Percentiles rank a stretch among this genome's conserved stretches.
These are phyloP conservation scores for Chrysoperla carnea DNA, from an alignment of 1,140 invertebrate species.

Conservation along the genomic window DNA sequence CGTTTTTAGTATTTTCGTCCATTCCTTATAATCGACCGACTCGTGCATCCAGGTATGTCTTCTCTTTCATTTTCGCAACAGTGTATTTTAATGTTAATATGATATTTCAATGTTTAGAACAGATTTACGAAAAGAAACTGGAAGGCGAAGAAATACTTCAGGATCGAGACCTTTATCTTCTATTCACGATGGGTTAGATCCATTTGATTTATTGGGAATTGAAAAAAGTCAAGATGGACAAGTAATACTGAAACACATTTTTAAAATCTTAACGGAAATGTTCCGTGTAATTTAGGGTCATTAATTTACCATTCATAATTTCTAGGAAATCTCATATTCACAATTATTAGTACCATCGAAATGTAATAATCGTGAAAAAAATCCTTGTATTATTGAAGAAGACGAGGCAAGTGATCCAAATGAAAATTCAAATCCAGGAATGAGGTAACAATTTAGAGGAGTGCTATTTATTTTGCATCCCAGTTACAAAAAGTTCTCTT, in stretches of 20 bases:
- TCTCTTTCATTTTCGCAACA: slow-evolving; percentile 3
- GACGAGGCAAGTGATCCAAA: slow-evolving; percentile 12
- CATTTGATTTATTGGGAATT: slow-evolving; percentile 67
- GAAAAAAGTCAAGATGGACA: slow-evolving; percentile 70
- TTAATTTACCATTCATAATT: slow-evolving; percentile 3
- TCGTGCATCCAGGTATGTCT: slow-evolving; percentile 38
- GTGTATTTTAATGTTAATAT: slow-evolving; percentile 1
- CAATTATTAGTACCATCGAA: slow-evolving; percentile 62
- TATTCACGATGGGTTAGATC: slow-evolving; percentile 68
- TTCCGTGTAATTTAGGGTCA: neutral
- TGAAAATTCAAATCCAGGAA: neutral
- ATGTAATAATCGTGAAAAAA: slow-evolving; percentile 29
- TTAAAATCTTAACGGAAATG: neutral
- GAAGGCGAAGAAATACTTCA: slow-evolving; percentile 61
- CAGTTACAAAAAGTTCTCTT: too few relatives aligned
- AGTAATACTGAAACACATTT: slow-evolving; percentile 21
- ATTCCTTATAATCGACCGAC: slow-evolving; percentile 59
- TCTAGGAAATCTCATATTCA: slow-evolving; percentile 66
- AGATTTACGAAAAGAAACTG: slow-evolving; percentile 54
- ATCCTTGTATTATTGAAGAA: slow-evolving; percentile 13
- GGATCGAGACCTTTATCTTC: slow-evolving; percentile 65
- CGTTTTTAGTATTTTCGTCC: slow-evolving; percentile 66
- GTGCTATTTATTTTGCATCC: too few relatives aligned
- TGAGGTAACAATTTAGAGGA: too few relatives aligned
- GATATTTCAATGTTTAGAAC: slow-evolving; percentile 28